Percentiles rank a stretch among this genome's conserved stretches.
These are phyloP conservation scores for Pseudorasbora parva DNA, from an alignment of 2,113 vertebrate species.

Conservation along the genomic window DNA sequence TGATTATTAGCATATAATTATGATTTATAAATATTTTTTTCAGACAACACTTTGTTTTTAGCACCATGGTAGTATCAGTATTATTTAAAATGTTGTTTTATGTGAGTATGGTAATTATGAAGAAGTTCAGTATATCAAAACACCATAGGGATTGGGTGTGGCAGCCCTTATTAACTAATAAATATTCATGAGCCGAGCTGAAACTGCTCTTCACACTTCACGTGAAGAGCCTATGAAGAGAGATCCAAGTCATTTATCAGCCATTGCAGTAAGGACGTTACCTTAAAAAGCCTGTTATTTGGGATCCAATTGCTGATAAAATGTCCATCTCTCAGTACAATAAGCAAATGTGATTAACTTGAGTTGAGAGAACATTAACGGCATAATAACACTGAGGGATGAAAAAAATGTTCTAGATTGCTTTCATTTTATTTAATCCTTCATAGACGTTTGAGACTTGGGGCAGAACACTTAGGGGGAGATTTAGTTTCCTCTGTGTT, in stretches of 20 bases:
- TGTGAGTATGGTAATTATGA: background rate
- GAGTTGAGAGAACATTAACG: background rate
- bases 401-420: background rate
- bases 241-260: background rate
- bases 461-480: background rate
- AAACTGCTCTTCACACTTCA: background rate
- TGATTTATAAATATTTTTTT: background rate
- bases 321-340: background rate
- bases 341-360: background rate
- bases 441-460: background rate
- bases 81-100: background rate
- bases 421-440: constrained; percentile 20
- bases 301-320: background rate
- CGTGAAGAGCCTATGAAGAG: background rate
- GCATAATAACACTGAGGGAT: background rate
- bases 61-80: background rate
- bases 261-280: background rate
- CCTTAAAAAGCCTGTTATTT: background rate
- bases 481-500: constrained; percentile 19
- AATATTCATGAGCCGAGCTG: background rate
- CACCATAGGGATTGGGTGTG: background rate
- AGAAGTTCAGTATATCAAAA: background rate
- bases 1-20: background rate
- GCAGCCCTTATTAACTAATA: background rate
- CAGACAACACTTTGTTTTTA: background rate